Percentiles rank a stretch among this genome's conserved stretches.
Conservation (phyloP, 2,888 invertebrate genomes). For the Seira sanloemensis region DNA sequence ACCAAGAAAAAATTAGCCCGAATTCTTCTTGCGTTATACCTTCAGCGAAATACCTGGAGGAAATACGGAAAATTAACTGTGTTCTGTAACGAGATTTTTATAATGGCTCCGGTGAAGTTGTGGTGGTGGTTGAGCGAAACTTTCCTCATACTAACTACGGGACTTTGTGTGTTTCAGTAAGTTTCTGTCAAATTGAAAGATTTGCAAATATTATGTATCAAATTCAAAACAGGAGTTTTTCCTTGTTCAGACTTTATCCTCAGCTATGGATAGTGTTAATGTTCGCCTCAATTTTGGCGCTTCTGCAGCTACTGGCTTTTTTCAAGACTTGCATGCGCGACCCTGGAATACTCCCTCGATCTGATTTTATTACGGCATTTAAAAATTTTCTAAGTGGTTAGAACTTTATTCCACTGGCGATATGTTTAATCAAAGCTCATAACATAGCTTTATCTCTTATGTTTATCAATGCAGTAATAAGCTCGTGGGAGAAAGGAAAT, state of each 20-base stretch:
- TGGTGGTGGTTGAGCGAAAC: constrained; percentile 70
- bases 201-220: neutral
- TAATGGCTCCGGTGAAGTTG: constrained; percentile 62
- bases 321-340: constrained; percentile 58
- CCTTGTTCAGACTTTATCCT: constrained; percentile 38
- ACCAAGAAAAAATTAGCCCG: too few relatives aligned
- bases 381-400: too few relatives aligned
- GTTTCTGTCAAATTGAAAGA: neutral
- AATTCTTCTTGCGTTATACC: too few relatives aligned
- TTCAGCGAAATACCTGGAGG: neutral
- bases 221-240: neutral
- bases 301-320: constrained; percentile 44
- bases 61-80: constrained; percentile 59
- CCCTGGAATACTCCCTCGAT: constrained; percentile 64
- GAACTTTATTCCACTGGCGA: too few relatives aligned
- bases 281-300: constrained; percentile 19
- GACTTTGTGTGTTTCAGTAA: constrained; percentile 62
- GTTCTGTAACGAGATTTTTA: constrained; percentile 50
- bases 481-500: too few relatives aligned
- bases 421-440: too few relatives aligned
- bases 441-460: too few relatives aligned
- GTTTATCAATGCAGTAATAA: too few relatives aligned
- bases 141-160: constrained; percentile 50
- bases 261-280: constrained; percentile 19
- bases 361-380: constrained; percentile 56